Conservation (phyloP, 2,888 invertebrate species). For the Trachelus troglodyta region DNA sequence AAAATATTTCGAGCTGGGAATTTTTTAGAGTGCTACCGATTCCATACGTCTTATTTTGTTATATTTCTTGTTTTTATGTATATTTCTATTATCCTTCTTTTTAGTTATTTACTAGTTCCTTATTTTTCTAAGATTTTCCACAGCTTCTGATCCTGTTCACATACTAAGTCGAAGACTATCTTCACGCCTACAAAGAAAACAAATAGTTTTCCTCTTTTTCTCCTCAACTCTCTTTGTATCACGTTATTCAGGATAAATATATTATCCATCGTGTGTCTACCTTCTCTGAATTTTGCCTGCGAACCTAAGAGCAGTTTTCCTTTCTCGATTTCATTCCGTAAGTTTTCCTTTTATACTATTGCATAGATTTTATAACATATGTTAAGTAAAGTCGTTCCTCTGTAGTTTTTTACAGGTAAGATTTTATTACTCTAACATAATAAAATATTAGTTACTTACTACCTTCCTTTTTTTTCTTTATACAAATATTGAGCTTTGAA, state of each 20-base stretch:
- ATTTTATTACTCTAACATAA: too few relatives aligned
- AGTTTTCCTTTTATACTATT: constrained; percentile 21
- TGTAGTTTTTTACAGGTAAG: constrained; percentile 24
- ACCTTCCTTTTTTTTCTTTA: too few relatives aligned
- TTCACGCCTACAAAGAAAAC: constrained; percentile 31
- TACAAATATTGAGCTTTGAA: too few relatives aligned
- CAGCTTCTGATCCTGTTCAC: constrained; percentile 24
- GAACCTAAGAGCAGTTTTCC: constrained; percentile 22
- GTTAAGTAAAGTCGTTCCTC: constrained; percentile 35
- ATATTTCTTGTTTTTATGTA: too few relatives aligned
- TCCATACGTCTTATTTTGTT: too few relatives aligned
- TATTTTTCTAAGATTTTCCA: constrained; percentile 27
- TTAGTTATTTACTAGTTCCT: constrained; percentile 17
- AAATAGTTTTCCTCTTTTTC: constrained; percentile 19
- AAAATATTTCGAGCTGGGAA: too few relatives aligned
- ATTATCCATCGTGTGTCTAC: constrained; percentile 28
- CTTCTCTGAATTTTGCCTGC: constrained; percentile 28
- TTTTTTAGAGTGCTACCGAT: too few relatives aligned
- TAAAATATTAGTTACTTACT: too few relatives aligned
- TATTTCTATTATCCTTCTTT: too few relatives aligned
- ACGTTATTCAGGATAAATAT: constrained; percentile 26
- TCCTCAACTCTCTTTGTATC: constrained; percentile 19
- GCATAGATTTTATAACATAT: constrained; percentile 33
- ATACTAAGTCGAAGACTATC: constrained; percentile 28
- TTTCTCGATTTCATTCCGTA: constrained; percentile 20